A percentile compares a stretch with the other conserved stretches of the same genome.
Evolutionary conservation across 2,797 vertebrate genomes (phyloP).

Genomic region (Spinibarbus caldwelli): DNA sequence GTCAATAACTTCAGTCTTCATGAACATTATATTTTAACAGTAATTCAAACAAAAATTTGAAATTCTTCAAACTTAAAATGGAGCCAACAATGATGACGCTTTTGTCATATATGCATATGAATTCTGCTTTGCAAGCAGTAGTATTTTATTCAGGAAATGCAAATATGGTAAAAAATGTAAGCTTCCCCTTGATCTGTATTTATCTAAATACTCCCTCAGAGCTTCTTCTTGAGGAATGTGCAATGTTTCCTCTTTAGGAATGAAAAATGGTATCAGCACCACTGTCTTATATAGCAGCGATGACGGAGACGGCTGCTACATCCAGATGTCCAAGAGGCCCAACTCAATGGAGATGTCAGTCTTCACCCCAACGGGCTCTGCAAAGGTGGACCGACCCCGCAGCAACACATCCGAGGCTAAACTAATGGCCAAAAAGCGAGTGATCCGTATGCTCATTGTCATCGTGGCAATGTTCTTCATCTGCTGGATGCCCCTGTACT

Average conservation of each 20-base stretch:
- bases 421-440: slow-evolving; percentile 91
- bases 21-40: too few relatives aligned
- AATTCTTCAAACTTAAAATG: too few relatives aligned
- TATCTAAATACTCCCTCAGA: background rate
- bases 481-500: slow-evolving; percentile 95
- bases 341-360: slow-evolving; percentile 86
- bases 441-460: slow-evolving; percentile 95
- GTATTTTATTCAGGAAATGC: background rate
- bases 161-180: too few relatives aligned
- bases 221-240: background rate
- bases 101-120: too few relatives aligned
- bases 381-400: slow-evolving; percentile 74
- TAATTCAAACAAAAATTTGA: too few relatives aligned
- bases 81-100: too few relatives aligned
- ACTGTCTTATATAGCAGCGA: slow-evolving; percentile 67
- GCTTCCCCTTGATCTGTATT: background rate
- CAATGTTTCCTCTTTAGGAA: slow-evolving; percentile 68
- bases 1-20: too few relatives aligned
- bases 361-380: slow-evolving; percentile 66
- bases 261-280: slow-evolving; percentile 73
- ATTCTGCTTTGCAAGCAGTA: background rate
- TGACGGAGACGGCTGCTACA: slow-evolving; percentile 90
- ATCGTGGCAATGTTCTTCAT: slow-evolving; percentile 93
- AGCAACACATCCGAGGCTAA: slow-evolving; percentile 86
- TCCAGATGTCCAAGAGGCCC: slow-evolving; percentile 77